Base-by-base conservation (phyloP, 2,888 invertebrate genomes). In the Dorcus hopei region DNA sequence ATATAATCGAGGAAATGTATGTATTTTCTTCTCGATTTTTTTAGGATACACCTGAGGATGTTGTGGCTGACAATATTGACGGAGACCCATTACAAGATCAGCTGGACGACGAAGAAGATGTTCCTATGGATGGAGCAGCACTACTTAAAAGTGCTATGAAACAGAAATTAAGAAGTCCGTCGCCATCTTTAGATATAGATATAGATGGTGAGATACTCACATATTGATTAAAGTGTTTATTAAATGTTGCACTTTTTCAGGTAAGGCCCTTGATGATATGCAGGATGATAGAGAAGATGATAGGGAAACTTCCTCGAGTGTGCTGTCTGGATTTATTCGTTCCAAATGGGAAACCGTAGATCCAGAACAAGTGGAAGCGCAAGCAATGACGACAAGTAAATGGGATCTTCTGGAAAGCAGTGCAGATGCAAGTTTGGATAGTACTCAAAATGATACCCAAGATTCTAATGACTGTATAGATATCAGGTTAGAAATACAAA, bases 301-400 rank as follows among this genome's bases (percentile, higher is more conserved):
- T n/a, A 77, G 69, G 49, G 75, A 76, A 57, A 72, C 59, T 49
- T 67, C 57, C 52, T 71, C 69, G 63, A 72, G 77, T 33, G 63
- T 77, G 68, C 84, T 85, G 59, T 87, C 87, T 1, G 87, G 87
- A 9, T 94, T 97, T 80, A 89, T 95, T 57, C 91, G 93, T 7
- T 96, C 96, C 1, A 93, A 95, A 77, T 98, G 97, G 97, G 97
- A 98, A 83, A 91, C 91, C 47, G 92, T 98, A 23, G 96, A 97
- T 80, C 93, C 95, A 23, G 88, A 90, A 69, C 87, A 90, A 75
- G 82, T 86, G 59, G 91, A 91, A 75, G 89, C 87, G 4, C 87
- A 88, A 77, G 93, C 93, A 6, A 90, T 93, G 83, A 91, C 90
- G 1, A 92, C 92, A 0, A 91, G 91, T 68, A 93, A 93, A 75